Conservation (phyloP, 2,113 vertebrate genomes). For the Pleuronectes platessa region DNA sequence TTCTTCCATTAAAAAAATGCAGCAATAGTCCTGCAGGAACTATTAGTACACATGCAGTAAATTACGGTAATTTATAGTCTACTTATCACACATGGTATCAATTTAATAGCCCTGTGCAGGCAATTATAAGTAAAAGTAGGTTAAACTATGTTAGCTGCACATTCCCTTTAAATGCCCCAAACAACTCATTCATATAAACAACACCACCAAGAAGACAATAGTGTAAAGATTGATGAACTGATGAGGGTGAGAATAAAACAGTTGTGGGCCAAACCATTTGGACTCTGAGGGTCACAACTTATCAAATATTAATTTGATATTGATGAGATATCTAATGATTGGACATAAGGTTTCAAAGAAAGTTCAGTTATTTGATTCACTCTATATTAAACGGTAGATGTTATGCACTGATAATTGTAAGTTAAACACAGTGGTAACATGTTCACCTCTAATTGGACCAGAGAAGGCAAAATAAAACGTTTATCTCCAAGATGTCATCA, state of each 20-base stretch:
- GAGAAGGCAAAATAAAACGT: slow-evolving; percentile 3
- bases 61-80: slow-evolving; percentile 60
- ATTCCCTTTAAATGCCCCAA: slow-evolving; percentile 11
- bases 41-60: slow-evolving; percentile 52
- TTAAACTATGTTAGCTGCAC: slow-evolving; percentile 44
- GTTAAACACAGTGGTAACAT: not conserved
- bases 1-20: slow-evolving; percentile 53
- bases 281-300: not conserved
- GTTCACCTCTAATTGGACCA: slow-evolving; percentile 4
- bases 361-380: too few relatives aligned
- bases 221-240: not conserved
- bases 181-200: not conserved
- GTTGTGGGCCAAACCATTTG: not conserved
- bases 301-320: slow-evolving; percentile 1
- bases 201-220: not conserved
- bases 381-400: not conserved
- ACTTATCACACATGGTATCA: slow-evolving; percentile 46
- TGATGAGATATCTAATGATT: slow-evolving; percentile 1
- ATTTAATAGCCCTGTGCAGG: slow-evolving; percentile 35
- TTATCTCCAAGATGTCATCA: not conserved
- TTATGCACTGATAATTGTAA: not conserved
- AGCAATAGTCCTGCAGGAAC: slow-evolving; percentile 59
- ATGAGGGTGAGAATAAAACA: not conserved
- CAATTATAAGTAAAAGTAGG: slow-evolving; percentile 57
- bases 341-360: not conserved